Evolutionary conservation across 2,888 invertebrate species (phyloP).

Genomic region (Andrena marginata): DNA sequence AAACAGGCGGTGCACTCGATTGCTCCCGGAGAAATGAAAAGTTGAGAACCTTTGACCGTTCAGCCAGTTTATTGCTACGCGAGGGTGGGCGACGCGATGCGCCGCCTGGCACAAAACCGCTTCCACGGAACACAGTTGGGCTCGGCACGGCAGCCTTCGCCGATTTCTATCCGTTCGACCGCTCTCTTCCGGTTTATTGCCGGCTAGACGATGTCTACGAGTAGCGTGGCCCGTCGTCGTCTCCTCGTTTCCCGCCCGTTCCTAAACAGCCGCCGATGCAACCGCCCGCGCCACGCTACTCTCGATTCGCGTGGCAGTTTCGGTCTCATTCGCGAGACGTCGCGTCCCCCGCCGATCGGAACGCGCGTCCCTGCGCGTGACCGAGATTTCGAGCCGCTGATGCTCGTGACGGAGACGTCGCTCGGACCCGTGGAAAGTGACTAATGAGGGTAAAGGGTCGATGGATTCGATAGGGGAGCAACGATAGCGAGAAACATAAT

Average conservation of each 20-base stretch:
- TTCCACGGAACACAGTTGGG: constrained; percentile 80
- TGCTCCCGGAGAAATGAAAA: constrained; percentile 66
- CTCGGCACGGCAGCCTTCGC: constrained; percentile 78
- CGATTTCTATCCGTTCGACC: constrained; percentile 53
- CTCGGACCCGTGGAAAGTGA: background rate
- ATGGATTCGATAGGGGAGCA: constrained; percentile 11
- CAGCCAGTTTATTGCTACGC: constrained; percentile 79
- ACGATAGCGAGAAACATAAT: background rate
- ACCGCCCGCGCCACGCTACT: background rate
- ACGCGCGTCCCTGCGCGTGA: background rate
- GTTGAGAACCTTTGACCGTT: constrained; percentile 78
- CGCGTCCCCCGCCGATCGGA: background rate
- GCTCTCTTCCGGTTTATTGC: constrained; percentile 69
- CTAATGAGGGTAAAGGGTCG: background rate
- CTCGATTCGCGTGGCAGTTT: background rate
- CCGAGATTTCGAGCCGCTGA: background rate
- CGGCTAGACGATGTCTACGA: constrained; percentile 59
- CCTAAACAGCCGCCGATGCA: constrained; percentile 42
- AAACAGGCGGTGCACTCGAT: constrained; percentile 46
- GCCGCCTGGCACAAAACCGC: constrained; percentile 81
- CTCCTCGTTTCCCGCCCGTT: constrained; percentile 23
- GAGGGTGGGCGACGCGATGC: constrained; percentile 70
- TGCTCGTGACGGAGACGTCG: background rate
- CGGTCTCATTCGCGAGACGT: background rate
- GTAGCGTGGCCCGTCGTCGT: constrained; percentile 8